phyloP scores from a whole-genome alignment of 2,797 vertebrate genomes.

The Mus spretus region DNA sequence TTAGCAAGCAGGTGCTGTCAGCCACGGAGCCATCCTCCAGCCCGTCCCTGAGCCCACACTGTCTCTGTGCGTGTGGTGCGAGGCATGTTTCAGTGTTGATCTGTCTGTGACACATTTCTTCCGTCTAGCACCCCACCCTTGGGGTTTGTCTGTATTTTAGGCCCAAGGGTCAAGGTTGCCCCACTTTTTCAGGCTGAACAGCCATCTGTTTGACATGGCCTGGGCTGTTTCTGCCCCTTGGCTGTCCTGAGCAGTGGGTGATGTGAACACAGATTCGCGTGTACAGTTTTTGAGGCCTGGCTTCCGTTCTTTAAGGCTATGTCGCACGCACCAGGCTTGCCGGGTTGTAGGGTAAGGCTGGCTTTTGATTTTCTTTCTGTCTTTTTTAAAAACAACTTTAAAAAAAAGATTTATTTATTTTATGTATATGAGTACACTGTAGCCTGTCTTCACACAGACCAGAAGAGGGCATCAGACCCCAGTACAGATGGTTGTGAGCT shows the following conservation, averaged over 20 bases:
- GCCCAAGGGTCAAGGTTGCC: background rate
- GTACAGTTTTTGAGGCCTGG: background rate
- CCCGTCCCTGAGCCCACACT: too few relatives aligned
- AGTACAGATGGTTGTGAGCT: too few relatives aligned
- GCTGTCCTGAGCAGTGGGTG: background rate
- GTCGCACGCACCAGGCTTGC: background rate
- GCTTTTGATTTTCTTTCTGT: background rate
- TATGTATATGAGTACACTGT: too few relatives aligned
- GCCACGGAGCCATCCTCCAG: background rate
- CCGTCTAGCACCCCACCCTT: background rate
- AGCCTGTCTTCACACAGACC: too few relatives aligned
- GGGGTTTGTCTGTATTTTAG: background rate
- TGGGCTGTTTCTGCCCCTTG: background rate
- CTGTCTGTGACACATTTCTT: background rate
- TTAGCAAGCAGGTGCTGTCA: background rate
- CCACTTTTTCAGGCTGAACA: background rate
- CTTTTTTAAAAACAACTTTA: too few relatives aligned
- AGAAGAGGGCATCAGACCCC: too few relatives aligned
- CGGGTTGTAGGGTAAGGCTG: background rate
- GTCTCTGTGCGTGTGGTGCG: background rate
- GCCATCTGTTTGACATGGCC: background rate
- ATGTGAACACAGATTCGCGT: background rate
- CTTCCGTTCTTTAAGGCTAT: background rate
- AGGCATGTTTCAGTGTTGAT: background rate
- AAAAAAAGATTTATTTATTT: too few relatives aligned